Percentiles rank a stretch among this genome's conserved stretches.
These are phyloP conservation scores for Typhlomys cinereus DNA, from an alignment of 2,113 vertebrate species.

Conservation along the genomic window DNA sequence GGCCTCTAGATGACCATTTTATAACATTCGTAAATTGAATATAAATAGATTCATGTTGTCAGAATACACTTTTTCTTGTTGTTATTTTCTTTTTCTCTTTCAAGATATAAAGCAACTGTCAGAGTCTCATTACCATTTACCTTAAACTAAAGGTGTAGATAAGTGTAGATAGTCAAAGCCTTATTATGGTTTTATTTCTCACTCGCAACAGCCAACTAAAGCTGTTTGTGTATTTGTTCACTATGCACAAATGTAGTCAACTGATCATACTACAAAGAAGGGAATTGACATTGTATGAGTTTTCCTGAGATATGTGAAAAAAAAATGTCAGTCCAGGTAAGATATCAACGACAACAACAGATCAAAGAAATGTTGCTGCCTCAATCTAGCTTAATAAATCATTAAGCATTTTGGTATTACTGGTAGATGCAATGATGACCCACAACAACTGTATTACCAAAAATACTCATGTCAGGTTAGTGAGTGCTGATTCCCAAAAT, in stretches of 20 bases:
- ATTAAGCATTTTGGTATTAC: neutral
- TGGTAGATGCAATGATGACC: neutral
- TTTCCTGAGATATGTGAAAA: neutral
- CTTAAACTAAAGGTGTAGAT: neutral
- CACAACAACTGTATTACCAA: neutral
- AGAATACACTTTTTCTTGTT: neutral
- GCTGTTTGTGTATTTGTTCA: neutral
- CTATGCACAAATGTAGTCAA: accelerated
- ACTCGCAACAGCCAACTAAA: neutral
- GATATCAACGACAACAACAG: neutral
- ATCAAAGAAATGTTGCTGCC: neutral
- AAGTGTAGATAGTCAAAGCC: neutral
- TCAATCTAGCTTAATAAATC: neutral
- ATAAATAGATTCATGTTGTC: neutral
- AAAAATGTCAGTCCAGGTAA: neutral
- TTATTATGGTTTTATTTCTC: neutral
- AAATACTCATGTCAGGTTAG: neutral
- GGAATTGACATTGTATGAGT: neutral
- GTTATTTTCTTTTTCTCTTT: neutral
- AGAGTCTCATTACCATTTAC: neutral
- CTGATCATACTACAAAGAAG: neutral
- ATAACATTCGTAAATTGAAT: neutral
- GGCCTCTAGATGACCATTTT: neutral
- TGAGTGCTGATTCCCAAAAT: no score
- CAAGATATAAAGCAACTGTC: neutral